phyloP scores from a whole-genome alignment of 2,797 vertebrate species.

The Sebastes cheni region DNA sequence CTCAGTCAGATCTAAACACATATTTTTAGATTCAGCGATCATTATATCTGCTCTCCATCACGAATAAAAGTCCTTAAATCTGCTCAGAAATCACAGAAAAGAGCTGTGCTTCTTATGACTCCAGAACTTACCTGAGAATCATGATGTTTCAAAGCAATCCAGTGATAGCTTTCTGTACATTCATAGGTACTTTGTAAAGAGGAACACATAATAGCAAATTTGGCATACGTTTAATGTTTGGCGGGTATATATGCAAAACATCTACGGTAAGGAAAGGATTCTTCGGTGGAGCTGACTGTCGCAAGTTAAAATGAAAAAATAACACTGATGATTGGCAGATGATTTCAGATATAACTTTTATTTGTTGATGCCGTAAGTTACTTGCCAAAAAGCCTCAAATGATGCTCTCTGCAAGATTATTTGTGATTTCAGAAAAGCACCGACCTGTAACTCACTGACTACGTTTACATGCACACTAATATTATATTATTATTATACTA shows the following conservation, averaged over 20 bases:
- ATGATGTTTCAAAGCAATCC: background rate
- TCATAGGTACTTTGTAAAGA: background rate
- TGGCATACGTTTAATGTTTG: accelerated
- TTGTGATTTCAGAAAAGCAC: background rate
- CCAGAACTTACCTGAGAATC: background rate
- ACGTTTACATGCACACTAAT: too few species aligned
- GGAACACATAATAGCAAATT: background rate
- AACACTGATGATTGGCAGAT: background rate
- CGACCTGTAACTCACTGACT: background rate
- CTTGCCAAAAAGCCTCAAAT: background rate
- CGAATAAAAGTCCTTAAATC: background rate
- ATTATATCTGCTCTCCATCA: background rate
- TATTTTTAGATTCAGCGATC: background rate
- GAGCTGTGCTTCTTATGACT: background rate
- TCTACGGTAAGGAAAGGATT: background rate
- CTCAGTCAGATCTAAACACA: background rate
- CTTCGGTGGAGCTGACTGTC: background rate
- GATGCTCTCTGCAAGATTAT: background rate
- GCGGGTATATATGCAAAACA: background rate
- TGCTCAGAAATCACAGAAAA: background rate
- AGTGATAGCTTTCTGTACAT: background rate
- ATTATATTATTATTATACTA: too few species aligned
- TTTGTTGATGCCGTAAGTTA: background rate
- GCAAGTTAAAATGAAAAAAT: background rate
- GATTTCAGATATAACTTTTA: background rate